Percentiles rank a stretch among this genome's conserved stretches.
These are phyloP conservation scores for Hypocryptadius cinnamomeus DNA, from an alignment of 2,113 vertebrate species.

Conservation along the genomic window DNA sequence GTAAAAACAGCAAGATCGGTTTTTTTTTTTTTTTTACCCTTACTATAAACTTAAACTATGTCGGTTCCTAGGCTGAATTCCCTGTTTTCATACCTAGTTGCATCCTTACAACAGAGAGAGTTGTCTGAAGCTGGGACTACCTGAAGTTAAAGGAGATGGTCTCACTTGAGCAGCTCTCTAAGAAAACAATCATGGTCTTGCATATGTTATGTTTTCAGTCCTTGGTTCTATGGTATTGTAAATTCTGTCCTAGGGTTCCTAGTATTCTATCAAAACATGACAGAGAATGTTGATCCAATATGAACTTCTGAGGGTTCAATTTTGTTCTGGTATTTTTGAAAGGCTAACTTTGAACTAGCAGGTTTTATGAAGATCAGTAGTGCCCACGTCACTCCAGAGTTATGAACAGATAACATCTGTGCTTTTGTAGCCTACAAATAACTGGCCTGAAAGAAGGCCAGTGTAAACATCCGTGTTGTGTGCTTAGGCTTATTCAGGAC, in stretches of 20 bases:
- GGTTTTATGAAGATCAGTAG: not conserved
- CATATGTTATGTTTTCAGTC: not conserved
- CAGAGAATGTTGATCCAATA: not conserved
- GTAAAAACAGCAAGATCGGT: not conserved
- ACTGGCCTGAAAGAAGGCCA: not conserved
- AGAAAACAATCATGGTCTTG: not conserved
- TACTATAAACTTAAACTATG: not conserved
- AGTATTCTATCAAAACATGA: not conserved
- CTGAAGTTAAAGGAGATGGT: not conserved
- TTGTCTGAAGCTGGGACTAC: not conserved
- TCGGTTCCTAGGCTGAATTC: not conserved
- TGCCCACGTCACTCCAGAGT: not conserved
- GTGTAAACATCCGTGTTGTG: not conserved
- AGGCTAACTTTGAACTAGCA: not conserved
- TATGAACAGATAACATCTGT: not conserved
- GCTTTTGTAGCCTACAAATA: not conserved
- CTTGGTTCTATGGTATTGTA: not conserved
- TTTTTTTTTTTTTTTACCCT: not conserved
- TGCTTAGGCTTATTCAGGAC: constrained; percentile 5
- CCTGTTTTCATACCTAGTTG: not conserved
- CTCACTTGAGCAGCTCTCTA: not conserved
- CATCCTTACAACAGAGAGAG: not conserved
- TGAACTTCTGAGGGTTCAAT: not conserved
- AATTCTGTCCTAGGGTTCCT: not conserved
- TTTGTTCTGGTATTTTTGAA: not conserved